Base-by-base conservation (phyloP, 2,888 invertebrate species). In the Ichneumoninae sp. region DNA sequence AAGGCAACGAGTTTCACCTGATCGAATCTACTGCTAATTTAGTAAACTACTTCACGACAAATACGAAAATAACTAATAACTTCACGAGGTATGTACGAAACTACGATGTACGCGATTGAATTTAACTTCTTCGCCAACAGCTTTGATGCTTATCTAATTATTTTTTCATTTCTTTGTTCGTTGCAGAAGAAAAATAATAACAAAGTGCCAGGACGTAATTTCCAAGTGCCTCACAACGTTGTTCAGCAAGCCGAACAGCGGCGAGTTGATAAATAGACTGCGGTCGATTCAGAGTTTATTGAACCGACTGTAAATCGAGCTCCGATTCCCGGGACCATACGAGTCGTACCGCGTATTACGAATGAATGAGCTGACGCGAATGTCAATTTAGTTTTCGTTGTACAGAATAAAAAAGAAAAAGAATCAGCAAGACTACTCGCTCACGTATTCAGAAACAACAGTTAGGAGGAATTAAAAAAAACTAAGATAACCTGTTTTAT, bases 1-100 rank as follows among this genome's bases (percentile, higher is more conserved):
- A 97, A 93, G 97, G 97, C 77, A 96, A 97, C 92, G 98, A 98
- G 93, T 96, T 97, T 92, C 98, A 98, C 95, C 95, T 98, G 87
- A 96, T 98, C 87, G 96, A 96, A 92, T 97, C 96, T 4, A 96
- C 97, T 33, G 96, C 96, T 81, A 95, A 96, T 88, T 94, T 98
- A 89, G 95, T 98, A 85, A 95, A 95, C 86, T 94, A 95, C 68
- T 96, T 98, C 89, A 95, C 96, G 70, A 95, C 95, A 79, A 95
- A 95, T 89, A 95, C 96, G 47, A 94, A 95, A 87, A 94, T 91
- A 57, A 88, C 93, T 22, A 94, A 93, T 78, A 94, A 92, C 86
- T 94, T 94, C 26, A 93, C 94, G 86, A 94, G 94, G 95, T 95
- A 91, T 92, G 92, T 91, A 19, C n/a, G 71, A 5, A 16, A 57